Evolutionary conservation across 2,888 invertebrate species (phyloP), one percentile per base, ranked within the genome.

Genomic region (Euclidia mi): DNA sequence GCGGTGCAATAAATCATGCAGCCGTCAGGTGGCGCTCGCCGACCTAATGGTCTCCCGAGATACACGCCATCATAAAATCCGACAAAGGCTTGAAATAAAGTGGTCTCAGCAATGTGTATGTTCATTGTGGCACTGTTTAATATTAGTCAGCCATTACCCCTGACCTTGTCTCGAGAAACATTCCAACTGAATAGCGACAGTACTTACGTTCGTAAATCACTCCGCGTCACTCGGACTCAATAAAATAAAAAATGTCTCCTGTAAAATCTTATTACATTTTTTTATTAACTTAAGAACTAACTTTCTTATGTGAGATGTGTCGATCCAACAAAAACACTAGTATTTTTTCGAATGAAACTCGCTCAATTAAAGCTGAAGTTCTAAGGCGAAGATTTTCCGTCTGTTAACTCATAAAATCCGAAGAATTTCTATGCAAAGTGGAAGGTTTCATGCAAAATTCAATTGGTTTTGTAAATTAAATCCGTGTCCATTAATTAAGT

Each of bases 1-100:
- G 28, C 41, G 34, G 15, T 32, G 37, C 32, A 14, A 57, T 57
- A 51, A 47, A 57, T 57, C 52, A 57, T 47, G 47, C 52, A 43
- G 29, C 18, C 46, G 46, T 34, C 47, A 51, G 52, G 37, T 43
- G 43, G 47, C 45, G 44, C 35, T 25, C 38, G 44, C 25, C 15
- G 12, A 32, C 25, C 7, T 45, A 34, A 52, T 40, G 40, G 40
- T 31, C 12, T 28, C 37, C 28, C 41, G 46, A 43, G 35, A 42
- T 41, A 12, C 11, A 17, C 14, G 40, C 32, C 12, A 41, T 49
- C 32, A 18, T 15, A 31, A 41, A 34, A 47, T 49, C 32, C 32
- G 15, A 41, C 25, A 15, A 20, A 41, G 20, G 20, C 14, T 49
- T n/a, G 25, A 40, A 18, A 17, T 47, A 38, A 37, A 34, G 29